Percentiles rank a stretch among this genome's conserved stretches.
Conservation (phyloP, 2,888 invertebrate genomes). For the Orchesella flavescens region DNA sequence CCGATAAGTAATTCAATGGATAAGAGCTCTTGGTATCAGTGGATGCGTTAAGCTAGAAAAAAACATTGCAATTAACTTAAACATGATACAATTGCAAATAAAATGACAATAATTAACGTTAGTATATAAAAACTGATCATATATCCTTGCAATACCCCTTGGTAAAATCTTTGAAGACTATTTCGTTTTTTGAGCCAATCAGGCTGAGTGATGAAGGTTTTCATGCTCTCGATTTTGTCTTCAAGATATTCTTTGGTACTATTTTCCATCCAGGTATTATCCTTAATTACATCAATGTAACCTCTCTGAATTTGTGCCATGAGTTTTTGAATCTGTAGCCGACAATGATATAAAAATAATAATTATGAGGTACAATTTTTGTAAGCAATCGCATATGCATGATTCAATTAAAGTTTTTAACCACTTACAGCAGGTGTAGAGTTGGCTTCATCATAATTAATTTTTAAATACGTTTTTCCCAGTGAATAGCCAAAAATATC, state of each 20-base stretch:
- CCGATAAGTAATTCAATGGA: constrained; percentile 35
- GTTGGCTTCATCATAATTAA: constrained; percentile 31
- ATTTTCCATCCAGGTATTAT: constrained; percentile 40
- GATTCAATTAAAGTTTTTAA: background rate
- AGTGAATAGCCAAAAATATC: constrained; percentile 54
- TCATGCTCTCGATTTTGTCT: constrained; percentile 47
- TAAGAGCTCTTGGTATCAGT: constrained; percentile 42
- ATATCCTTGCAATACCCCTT: no score
- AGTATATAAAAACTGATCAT: no score
- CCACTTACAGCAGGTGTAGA: constrained; percentile 40
- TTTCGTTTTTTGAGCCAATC: constrained; percentile 37
- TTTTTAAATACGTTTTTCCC: constrained; percentile 38
- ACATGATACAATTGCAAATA: no score
- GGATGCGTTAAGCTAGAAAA: constrained; percentile 29
- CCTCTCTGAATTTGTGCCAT: constrained; percentile 27
- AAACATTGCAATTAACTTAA: no score
- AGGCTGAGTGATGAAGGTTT: constrained; percentile 44
- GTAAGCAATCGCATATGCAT: background rate
- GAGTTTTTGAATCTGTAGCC: constrained; percentile 32
- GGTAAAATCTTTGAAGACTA: constrained; percentile 28
- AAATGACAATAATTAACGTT: no score
- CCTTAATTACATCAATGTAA: constrained; percentile 38
- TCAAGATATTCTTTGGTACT: constrained; percentile 21
- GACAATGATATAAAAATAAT: no score
- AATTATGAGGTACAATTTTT: background rate